These are phyloP conservation scores for Colletes gigas DNA, from an alignment of 1,140 invertebrate species.

Conservation along the genomic window DNA sequence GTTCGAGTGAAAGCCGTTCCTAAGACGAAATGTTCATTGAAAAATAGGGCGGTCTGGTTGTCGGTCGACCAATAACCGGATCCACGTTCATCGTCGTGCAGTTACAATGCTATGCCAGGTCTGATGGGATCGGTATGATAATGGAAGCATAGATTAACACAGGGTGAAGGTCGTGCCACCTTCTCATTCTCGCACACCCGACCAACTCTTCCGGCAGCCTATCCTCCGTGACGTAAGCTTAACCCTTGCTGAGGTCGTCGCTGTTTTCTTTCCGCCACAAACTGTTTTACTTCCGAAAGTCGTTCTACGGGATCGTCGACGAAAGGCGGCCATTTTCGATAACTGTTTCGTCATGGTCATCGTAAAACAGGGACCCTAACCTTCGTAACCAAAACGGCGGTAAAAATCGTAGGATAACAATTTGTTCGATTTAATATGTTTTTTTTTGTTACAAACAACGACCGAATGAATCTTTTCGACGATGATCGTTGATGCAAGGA, in stretches of 20 bases:
- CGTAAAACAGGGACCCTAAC: too few relatives aligned
- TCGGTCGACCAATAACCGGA: slow-evolving; percentile 28
- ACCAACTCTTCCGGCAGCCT: slow-evolving; percentile 68
- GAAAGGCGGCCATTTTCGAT: too few relatives aligned
- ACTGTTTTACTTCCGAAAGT: background rate
- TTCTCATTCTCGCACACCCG: slow-evolving; percentile 60
- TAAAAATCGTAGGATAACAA: too few relatives aligned
- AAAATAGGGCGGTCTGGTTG: background rate
- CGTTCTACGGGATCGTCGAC: background rate
- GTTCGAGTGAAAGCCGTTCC: background rate
- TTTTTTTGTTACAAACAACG: too few relatives aligned
- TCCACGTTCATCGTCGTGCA: slow-evolving; percentile 28
- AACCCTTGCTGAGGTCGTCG: slow-evolving; percentile 69
- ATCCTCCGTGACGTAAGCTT: slow-evolving; percentile 64
- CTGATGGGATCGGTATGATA: slow-evolving; percentile 66
- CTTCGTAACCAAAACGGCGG: too few relatives aligned
- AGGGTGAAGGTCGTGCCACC: slow-evolving; percentile 74
- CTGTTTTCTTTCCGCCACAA: slow-evolving; percentile 57
- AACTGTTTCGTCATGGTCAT: too few relatives aligned
- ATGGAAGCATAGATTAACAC: slow-evolving; percentile 74
- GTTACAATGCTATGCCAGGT: slow-evolving; percentile 35
- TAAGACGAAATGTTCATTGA: background rate
- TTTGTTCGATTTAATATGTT: too few relatives aligned
- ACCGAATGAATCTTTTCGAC: too few relatives aligned
- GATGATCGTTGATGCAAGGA: too few relatives aligned